phyloP scores from a whole-genome alignment of 2,888 invertebrate species.

The Crocallis elinguaria region DNA sequence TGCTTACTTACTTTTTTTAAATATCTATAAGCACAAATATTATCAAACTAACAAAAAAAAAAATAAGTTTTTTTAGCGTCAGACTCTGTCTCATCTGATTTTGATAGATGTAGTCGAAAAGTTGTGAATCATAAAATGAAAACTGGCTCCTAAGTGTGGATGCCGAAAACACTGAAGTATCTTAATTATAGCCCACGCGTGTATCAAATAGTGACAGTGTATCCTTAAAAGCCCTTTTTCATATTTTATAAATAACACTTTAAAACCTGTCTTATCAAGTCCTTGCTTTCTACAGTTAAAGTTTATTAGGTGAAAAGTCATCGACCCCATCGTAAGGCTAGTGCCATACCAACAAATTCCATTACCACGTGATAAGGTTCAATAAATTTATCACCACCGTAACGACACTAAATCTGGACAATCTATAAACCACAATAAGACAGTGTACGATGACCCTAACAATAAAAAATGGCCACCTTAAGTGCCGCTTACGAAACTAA shows the following conservation, averaged over 20 bases:
- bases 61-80: too few relatives aligned
- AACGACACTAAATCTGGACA: conserved; percentile 45
- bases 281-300: conserved; percentile 5
- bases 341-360: conserved; percentile 50
- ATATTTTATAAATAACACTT: not conserved
- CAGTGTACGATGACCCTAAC: conserved; percentile 70
- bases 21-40: too few relatives aligned
- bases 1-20: too few relatives aligned
- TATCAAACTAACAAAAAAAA: too few relatives aligned
- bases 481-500: conserved; percentile 68
- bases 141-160: too few relatives aligned
- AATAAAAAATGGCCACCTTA: conserved; percentile 74
- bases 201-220: too few relatives aligned
- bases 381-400: conserved; percentile 77
- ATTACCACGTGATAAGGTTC: conserved; percentile 72
- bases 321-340: conserved; percentile 24
- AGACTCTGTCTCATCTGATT: too few relatives aligned
- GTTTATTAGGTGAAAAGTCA: conserved; percentile 23
- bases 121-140: too few relatives aligned
- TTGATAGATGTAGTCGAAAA: too few relatives aligned
- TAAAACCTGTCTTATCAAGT: not conserved
- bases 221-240: not conserved
- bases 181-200: too few relatives aligned
- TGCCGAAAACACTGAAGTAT: too few relatives aligned
- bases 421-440: conserved; percentile 58